These are phyloP conservation scores for Alectoris magna DNA, from an alignment of 2,797 vertebrate genomes.

Conservation along the genomic window DNA sequence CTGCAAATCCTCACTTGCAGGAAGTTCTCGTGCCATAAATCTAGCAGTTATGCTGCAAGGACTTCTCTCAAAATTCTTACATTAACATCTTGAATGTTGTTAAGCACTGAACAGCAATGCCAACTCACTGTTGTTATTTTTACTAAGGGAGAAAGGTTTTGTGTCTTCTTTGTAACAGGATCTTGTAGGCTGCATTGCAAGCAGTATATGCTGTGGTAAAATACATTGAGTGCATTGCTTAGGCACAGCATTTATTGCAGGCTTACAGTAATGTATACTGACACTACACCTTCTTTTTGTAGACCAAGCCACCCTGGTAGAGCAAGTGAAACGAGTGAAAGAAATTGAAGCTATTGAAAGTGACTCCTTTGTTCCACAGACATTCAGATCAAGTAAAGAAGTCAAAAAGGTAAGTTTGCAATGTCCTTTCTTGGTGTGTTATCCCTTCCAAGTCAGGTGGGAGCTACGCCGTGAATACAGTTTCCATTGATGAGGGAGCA, in stretches of 20 bases:
- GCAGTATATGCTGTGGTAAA: not conserved
- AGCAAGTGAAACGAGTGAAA: constrained; percentile 96
- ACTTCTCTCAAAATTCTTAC: not conserved
- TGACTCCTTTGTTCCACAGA: constrained; percentile 95
- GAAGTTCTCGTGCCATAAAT: not conserved
- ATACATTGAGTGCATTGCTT: not conserved
- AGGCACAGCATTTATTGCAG: not conserved
- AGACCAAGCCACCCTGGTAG: constrained; percentile 91
- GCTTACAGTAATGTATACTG: not conserved
- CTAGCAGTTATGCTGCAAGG: not conserved
- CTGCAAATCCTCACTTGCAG: not conserved
- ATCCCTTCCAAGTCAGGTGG: constrained; percentile 14
- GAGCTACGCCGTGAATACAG: not conserved
- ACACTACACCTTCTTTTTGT: constrained; percentile 66
- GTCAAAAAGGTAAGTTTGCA: constrained; percentile 87
- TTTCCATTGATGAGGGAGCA: not conserved
- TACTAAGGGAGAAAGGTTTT: not conserved
- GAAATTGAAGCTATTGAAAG: constrained; percentile 97
- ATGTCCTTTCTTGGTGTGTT: not conserved
- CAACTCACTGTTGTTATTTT: not conserved
- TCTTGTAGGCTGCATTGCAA: not conserved
- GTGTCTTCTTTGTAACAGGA: not conserved
- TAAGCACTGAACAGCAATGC: accelerated
- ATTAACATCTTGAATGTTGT: not conserved
- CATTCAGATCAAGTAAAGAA: constrained; percentile 95